Evolutionary conservation across 2,888 invertebrate genomes (phyloP), one percentile per base, ranked within the genome.

Genomic region (Drosophila niveifrons): DNA sequence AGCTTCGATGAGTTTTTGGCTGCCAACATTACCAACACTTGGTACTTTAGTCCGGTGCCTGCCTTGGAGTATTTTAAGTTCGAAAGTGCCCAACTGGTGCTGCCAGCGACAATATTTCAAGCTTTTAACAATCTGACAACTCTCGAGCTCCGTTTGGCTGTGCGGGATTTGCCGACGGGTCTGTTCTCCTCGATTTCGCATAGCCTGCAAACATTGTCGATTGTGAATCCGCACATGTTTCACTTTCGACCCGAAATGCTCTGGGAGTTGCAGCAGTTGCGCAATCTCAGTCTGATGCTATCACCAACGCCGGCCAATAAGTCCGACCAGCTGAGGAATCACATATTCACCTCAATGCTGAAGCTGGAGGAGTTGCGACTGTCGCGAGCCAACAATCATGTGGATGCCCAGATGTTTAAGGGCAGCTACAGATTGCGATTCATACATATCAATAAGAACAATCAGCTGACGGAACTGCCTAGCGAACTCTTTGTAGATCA

Each of bases 361-460:
- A 94, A 94, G 69, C 88, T 96, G 43, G 93, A 92, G 8, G 93
- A 94, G 93, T 90, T 96, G 61, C 94, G 94, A 78, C 93, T 96
- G 74, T 92, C 93, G 58, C 93, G 94, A 0, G 94, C 94, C 81
- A 93, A 93, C 36, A 92, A 94, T 17, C 92, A 93, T 78, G 90
- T 95, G 11, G 94, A 94, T 18, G 93, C 93, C 72, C 92, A 93
- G 72, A 90, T 94, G 55, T 94, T 95, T 66, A 93, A 95, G 71
- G 94, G 94, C 63, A 93, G 94, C 81, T 95, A 95, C 89, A 93
- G 94, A 56, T 91, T 96, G 85, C 93, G 93, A 34, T 92, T 93
- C 80, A 93, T 96, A 78, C 68, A 58, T 9, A 88, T 85, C 17
- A 78, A 71, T 18, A 52, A 70, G 1, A 89, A 85, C 23, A 43